phyloP scores from a whole-genome alignment of 2,797 vertebrate genomes.

The Syngnathus acus region DNA sequence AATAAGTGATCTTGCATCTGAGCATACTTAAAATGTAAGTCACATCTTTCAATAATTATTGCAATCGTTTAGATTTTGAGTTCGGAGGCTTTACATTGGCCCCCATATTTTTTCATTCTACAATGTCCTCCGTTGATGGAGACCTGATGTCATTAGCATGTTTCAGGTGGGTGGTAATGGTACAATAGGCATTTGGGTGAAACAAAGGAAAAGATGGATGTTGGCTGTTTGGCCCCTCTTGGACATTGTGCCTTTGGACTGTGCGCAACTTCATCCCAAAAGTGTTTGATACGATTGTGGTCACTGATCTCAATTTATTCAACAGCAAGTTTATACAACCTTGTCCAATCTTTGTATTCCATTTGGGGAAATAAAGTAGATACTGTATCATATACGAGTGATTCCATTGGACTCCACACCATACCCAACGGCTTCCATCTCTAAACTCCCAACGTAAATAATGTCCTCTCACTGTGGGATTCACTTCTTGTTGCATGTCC shows the following conservation, averaged over 20 bases:
- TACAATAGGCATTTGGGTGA: too few relatives aligned
- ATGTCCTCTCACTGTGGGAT: slow-evolving; percentile 1
- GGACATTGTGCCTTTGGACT: not conserved
- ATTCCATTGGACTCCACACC: too few relatives aligned
- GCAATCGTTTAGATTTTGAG: not conserved
- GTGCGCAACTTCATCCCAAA: not conserved
- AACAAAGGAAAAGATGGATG: not conserved
- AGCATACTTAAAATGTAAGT: slow-evolving; percentile 27
- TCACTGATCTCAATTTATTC: not conserved
- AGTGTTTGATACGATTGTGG: not conserved
- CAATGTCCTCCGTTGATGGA: not conserved
- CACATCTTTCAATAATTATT: not conserved
- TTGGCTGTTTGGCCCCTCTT: not conserved
- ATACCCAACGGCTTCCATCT: not conserved
- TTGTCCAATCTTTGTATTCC: not conserved
- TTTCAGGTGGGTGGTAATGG: not conserved
- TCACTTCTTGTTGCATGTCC: slow-evolving; percentile 46
- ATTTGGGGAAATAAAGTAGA: not conserved
- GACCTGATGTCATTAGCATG: not conserved
- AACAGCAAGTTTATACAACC: too few relatives aligned
- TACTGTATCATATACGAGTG: too few relatives aligned
- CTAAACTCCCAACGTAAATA: not conserved
- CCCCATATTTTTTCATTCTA: not conserved
- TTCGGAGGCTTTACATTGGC: not conserved
- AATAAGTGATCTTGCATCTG: not conserved